Conservation (phyloP, 2,888 invertebrate genomes). For the Caenorhabditis wallacei region DNA sequence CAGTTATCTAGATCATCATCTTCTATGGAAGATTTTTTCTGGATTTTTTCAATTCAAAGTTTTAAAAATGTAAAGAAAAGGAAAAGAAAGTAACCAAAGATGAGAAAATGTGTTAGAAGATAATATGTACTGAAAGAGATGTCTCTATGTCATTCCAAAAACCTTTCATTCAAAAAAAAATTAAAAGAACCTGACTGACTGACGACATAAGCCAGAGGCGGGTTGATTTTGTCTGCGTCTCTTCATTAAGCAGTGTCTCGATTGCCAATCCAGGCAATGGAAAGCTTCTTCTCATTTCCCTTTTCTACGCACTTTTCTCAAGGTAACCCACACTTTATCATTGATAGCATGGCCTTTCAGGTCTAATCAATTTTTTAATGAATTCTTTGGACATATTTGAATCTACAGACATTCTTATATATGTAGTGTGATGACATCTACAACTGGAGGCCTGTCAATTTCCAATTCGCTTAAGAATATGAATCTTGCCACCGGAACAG, state of each 20-base stretch:
- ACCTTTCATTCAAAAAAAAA: neutral
- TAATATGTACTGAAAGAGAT: constrained; percentile 4
- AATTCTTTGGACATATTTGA: neutral
- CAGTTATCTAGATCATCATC: constrained; percentile 32
- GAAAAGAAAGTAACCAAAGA: constrained; percentile 5
- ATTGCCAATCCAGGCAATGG: constrained; percentile 8
- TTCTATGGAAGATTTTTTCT: neutral
- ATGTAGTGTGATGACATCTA: constrained; percentile 19
- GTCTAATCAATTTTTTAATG: constrained; percentile 5
- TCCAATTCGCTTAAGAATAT: too few species aligned
- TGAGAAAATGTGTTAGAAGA: neutral
- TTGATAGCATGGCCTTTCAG: neutral
- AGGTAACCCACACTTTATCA: constrained; percentile 37
- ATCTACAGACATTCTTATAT: constrained; percentile 1
- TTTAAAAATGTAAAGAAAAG: neutral
- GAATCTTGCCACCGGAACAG: too few species aligned
- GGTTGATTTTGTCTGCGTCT: constrained; percentile 16
- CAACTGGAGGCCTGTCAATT: too few species aligned
- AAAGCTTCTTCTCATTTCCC: constrained; percentile 17
- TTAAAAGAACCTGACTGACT: constrained; percentile 25
- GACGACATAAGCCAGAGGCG: constrained; percentile 5
- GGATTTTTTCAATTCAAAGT: neutral
- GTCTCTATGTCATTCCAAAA: neutral
- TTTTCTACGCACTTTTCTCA: constrained; percentile 23
- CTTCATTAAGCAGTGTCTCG: constrained; percentile 20